Percentiles rank a stretch among this genome's conserved stretches.
phyloP scores from a whole-genome alignment of 2,888 invertebrate species.

The Oscheius sp. region DNA sequence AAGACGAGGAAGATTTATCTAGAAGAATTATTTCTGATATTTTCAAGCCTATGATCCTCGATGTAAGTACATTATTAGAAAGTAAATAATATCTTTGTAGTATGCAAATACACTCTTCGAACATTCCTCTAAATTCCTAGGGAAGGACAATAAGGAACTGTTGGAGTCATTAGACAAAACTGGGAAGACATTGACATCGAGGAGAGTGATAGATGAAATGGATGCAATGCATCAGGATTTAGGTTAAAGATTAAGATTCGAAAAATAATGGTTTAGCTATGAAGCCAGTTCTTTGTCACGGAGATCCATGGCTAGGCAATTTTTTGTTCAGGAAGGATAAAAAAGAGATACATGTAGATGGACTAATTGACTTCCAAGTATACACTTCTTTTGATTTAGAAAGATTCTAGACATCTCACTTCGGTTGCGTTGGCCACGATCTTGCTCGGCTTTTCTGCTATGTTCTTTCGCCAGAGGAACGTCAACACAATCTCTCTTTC shows the following conservation, averaged over 20 bases:
- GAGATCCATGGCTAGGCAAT: slow-evolving; percentile 1
- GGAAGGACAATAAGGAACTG: neutral
- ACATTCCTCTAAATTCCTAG: neutral
- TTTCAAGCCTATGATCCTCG: neutral
- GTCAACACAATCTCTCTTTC: neutral
- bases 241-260: neutral
- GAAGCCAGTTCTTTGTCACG: neutral
- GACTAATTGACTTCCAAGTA: neutral
- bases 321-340: neutral
- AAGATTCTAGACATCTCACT: neutral
- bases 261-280: neutral
- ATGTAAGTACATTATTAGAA: neutral
- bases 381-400: neutral
- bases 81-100: neutral
- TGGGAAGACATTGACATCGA: neutral
- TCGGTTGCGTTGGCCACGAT: neutral
- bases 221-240: neutral
- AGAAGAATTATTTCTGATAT: neutral
- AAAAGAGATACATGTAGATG: neutral
- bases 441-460: slow-evolving; percentile 1
- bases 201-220: neutral
- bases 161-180: neutral
- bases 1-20: neutral
- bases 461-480: neutral
- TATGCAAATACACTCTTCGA: neutral